phyloP scores from a whole-genome alignment of 2,888 invertebrate species.

The Andrena haemorrhoa region DNA sequence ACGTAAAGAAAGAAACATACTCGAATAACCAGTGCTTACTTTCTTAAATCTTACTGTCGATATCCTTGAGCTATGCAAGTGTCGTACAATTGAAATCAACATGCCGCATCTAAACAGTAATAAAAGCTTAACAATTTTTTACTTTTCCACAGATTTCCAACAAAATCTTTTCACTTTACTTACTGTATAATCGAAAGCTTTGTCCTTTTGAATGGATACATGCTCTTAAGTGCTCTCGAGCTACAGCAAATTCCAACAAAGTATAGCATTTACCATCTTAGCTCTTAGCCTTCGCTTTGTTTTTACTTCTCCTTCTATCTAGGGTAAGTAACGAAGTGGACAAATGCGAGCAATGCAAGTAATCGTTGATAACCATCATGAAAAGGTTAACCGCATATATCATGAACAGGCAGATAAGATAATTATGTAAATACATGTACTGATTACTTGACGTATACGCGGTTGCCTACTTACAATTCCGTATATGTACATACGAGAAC shows the following conservation, averaged over 20 bases:
- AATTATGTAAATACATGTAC: not conserved
- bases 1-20: not conserved
- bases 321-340: not conserved
- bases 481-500: not conserved
- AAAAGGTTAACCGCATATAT: constrained; percentile 25
- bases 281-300: not conserved
- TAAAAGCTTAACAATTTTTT: not conserved
- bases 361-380: not conserved
- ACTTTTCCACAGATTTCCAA: not conserved
- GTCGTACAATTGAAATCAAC: constrained; percentile 47
- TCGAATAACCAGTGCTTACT: not conserved
- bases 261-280: not conserved
- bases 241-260: not conserved
- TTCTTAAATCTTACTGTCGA: constrained; percentile 34
- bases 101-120: constrained; percentile 11
- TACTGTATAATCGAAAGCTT: constrained; percentile 55
- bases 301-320: not conserved
- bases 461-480: not conserved
- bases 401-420: constrained; percentile 22
- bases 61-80: constrained; percentile 37
- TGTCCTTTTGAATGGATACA: constrained; percentile 55
- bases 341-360: not conserved
- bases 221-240: constrained; percentile 18
- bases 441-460: too few relatives aligned
- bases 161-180: constrained; percentile 29